These are phyloP conservation scores for Rhinolophus sinicus DNA, from an alignment of 2,113 vertebrate species.

Conservation along the genomic window DNA sequence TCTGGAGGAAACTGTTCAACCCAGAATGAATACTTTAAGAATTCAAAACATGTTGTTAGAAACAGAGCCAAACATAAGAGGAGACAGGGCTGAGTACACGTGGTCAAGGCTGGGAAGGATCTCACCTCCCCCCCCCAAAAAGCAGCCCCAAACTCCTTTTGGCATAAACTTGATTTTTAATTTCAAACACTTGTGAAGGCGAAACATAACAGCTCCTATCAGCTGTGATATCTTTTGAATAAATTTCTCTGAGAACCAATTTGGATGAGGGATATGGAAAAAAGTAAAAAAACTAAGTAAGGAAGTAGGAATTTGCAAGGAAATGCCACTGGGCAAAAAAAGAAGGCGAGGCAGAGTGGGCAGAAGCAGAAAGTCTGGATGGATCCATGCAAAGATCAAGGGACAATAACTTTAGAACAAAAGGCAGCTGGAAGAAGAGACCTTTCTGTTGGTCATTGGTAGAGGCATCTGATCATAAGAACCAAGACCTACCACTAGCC, in stretches of 20 bases:
- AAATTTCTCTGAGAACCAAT: background rate
- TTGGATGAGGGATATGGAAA: background rate
- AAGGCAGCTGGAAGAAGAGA: background rate
- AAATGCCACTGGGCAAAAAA: background rate
- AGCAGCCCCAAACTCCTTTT: background rate
- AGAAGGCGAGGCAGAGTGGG: background rate
- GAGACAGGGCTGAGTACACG: background rate
- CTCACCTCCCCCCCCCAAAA: background rate
- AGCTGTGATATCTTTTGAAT: background rate
- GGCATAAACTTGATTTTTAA: conserved; percentile 8
- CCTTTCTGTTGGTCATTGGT: background rate
- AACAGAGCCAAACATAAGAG: background rate
- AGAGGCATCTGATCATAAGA: background rate
- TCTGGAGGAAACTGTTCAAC: background rate
- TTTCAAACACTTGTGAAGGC: background rate
- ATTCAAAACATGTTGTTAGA: background rate
- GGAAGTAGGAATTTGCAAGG: background rate
- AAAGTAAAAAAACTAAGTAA: background rate
- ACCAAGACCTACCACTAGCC: background rate
- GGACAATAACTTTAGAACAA: background rate
- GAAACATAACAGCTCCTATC: background rate
- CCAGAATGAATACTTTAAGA: background rate
- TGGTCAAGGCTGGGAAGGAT: background rate
- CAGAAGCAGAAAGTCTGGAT: background rate
- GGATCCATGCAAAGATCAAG: background rate